phyloP scores from a whole-genome alignment of 30 jellyfish, hydroid and myxozoan genomes.

The Hydractinia symbiolongicarpus region DNA sequence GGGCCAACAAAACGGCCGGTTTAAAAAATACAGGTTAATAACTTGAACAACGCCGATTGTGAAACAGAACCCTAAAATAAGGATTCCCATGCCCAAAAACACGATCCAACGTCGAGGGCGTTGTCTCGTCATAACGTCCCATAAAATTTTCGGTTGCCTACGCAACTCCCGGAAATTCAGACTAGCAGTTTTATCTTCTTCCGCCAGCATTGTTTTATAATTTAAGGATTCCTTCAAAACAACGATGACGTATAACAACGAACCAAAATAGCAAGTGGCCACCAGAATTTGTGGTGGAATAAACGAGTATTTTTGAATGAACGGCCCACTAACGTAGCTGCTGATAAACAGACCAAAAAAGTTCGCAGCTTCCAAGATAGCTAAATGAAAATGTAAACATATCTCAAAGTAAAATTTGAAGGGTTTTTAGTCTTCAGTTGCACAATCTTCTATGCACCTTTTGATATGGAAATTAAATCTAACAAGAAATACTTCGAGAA shows the following conservation, averaged over 20 bases:
- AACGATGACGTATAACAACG: slow-evolving; percentile 45
- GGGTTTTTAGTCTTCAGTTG: no score
- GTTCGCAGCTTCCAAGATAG: slow-evolving; percentile 53
- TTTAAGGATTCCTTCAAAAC: slow-evolving; percentile 51
- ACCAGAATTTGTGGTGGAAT: slow-evolving; percentile 42
- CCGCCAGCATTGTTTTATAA: neutral
- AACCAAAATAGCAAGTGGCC: slow-evolving; percentile 17
- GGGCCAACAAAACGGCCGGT: slow-evolving; percentile 63
- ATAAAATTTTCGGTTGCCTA: neutral
- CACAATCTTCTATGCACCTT: no score
- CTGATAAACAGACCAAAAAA: slow-evolving; percentile 48
- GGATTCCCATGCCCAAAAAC: neutral
- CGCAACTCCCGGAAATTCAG: neutral
- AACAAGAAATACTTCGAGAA: no score
- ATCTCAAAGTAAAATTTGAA: no score
- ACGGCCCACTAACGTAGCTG: slow-evolving; percentile 48
- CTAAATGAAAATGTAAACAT: slow-evolving; percentile 26
- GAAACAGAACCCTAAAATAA: neutral
- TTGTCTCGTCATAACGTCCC: neutral
- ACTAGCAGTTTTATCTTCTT: neutral
- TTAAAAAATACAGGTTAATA: slow-evolving; percentile 36
- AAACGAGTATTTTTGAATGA: slow-evolving; percentile 44
- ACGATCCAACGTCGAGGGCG: neutral
- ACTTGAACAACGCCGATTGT: slow-evolving; percentile 23
- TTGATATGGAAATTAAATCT: no score